These are phyloP conservation scores for Phthorimaea operculella DNA, from an alignment of 1,140 invertebrate genomes.

Conservation along the genomic window DNA sequence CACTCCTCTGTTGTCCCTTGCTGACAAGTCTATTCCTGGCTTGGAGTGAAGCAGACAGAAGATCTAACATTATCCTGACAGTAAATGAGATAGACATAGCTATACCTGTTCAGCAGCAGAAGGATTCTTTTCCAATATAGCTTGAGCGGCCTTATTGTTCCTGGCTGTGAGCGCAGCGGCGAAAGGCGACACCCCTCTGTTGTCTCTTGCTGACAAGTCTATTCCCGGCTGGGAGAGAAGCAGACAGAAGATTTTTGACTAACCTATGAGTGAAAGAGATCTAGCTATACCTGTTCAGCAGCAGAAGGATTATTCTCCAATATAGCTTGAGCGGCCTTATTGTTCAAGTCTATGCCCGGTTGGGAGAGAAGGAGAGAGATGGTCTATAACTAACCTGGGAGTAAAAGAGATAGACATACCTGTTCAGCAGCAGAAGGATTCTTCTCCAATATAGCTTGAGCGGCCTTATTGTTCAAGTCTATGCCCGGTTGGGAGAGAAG, in stretches of 20 bases:
- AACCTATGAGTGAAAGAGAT: too few relatives aligned
- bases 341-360: too few relatives aligned
- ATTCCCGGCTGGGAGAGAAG: slow-evolving; percentile 86
- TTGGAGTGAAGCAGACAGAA: slow-evolving; percentile 87
- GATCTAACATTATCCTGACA: slow-evolving; percentile 91
- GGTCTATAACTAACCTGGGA: slow-evolving; percentile 91
- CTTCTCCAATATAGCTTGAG: slow-evolving; percentile 88
- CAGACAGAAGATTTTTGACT: slow-evolving; percentile 77
- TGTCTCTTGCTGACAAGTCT: slow-evolving; percentile 86
- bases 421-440: slow-evolving; percentile 94
- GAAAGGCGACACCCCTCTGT: slow-evolving; percentile 88
- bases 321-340: slow-evolving; percentile 93
- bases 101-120: slow-evolving; percentile 90
- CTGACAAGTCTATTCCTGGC: slow-evolving; percentile 83
- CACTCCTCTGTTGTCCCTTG: slow-evolving; percentile 85
- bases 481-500: slow-evolving; percentile 86
- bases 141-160: slow-evolving; percentile 93
- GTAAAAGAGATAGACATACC: slow-evolving; percentile 72
- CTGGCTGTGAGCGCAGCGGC: slow-evolving; percentile 89
- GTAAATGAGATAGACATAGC: slow-evolving; percentile 27
- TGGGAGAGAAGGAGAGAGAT: slow-evolving; percentile 87
- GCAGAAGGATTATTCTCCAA: slow-evolving; percentile 88
- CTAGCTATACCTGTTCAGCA: slow-evolving; percentile 95
- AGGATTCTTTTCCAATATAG: slow-evolving; percentile 89
- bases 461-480: slow-evolving; percentile 94